These are phyloP conservation scores for Ariolimax columbianus DNA, from an alignment of 2,888 invertebrate species.

Conservation along the genomic window DNA sequence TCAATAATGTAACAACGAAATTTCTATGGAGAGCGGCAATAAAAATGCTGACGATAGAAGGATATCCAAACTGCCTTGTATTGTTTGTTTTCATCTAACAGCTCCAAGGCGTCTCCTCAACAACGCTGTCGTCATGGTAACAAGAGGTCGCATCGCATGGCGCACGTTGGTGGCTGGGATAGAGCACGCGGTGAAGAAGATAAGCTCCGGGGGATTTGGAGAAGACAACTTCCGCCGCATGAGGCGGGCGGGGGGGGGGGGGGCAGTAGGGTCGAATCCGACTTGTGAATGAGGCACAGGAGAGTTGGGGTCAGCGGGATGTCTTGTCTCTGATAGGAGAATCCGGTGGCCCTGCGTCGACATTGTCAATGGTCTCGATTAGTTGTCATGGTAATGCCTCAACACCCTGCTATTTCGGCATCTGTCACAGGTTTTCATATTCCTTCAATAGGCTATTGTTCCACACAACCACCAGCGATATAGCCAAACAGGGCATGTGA, in stretches of 20 bases:
- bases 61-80: not conserved
- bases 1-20: constrained; percentile 4
- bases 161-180: not conserved
- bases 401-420: not conserved
- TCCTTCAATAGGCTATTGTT: too few species aligned
- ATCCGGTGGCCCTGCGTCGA: not conserved
- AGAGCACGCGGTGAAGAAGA: constrained; percentile 13
- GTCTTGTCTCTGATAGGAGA: not conserved
- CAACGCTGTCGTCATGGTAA: constrained; percentile 24
- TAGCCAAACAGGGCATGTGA: too few species aligned
- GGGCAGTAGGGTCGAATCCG: too few species aligned
- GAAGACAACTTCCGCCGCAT: not conserved
- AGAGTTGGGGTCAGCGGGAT: constrained; percentile 8
- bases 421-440: constrained; percentile 14
- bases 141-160: not conserved
- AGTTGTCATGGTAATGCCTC: constrained; percentile 29
- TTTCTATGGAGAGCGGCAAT: not conserved
- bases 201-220: not conserved
- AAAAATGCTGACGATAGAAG: constrained; percentile 25
- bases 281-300: constrained; percentile 33
- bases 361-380: not conserved
- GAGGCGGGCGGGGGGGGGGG: too few species aligned
- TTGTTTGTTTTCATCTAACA: constrained; percentile 16
- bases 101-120: constrained; percentile 1
- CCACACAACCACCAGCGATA: too few species aligned